Conservation (phyloP, 2,113 vertebrate genomes). For the Smithornis capensis region DNA sequence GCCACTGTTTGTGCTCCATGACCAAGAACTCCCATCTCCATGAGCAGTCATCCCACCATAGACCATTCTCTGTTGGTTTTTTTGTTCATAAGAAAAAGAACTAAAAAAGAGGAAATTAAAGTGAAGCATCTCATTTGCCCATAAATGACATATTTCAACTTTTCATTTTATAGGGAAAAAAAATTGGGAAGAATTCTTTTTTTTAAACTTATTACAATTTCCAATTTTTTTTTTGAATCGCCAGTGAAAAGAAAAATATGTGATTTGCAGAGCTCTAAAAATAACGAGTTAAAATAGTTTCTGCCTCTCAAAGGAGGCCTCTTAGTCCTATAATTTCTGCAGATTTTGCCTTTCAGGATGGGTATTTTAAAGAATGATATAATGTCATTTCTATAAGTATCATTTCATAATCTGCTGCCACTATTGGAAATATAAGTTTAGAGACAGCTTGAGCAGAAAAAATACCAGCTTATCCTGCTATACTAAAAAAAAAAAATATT, state of each 20-base stretch:
- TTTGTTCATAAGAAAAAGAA: neutral
- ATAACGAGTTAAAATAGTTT: conserved; percentile 66
- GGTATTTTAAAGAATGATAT: conserved; percentile 57
- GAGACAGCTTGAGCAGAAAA: conserved; percentile 46
- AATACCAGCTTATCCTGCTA: conserved; percentile 14
- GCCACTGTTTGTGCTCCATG: neutral
- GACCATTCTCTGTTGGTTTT: neutral
- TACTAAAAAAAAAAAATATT: neutral
- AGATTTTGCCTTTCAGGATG: conserved; percentile 63
- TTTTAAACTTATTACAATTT: conserved; percentile 48
- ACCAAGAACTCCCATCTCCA: neutral
- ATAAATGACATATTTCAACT: conserved; percentile 50
- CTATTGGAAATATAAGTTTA: conserved; percentile 31
- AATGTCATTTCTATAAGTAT: conserved; percentile 58
- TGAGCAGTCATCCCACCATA: neutral
- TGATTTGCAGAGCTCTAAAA: conserved; percentile 64
- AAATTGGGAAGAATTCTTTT: conserved; percentile 38
- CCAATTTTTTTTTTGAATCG: conserved; percentile 37
- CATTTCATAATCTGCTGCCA: conserved; percentile 16
- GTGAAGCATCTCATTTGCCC: conserved; percentile 41
- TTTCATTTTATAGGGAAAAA: neutral
- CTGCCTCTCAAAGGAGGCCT: conserved; percentile 57
- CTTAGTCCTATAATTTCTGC: conserved; percentile 59
- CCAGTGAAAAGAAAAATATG: conserved; percentile 55
- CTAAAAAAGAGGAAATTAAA: conserved; percentile 11